A percentile compares a stretch with the other conserved stretches of the same genome.
Evolutionary conservation across 2,113 vertebrate genomes (phyloP).

Genomic region (Thomomys bottae): DNA sequence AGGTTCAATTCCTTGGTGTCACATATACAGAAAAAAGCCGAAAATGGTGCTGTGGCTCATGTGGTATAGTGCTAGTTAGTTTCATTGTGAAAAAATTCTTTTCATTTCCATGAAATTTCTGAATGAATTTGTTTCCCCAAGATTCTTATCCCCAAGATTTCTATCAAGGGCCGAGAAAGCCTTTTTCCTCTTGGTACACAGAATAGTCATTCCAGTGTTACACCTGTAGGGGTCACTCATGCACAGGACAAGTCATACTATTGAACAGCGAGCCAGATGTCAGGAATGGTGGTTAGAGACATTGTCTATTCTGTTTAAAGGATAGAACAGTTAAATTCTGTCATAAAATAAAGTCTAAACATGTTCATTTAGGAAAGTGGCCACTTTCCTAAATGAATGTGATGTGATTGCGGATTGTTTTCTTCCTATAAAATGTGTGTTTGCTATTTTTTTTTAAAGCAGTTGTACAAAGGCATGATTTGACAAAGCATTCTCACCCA

Average conservation of each 20-base stretch:
- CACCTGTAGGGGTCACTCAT: conserved; percentile 77
- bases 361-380: too few relatives aligned
- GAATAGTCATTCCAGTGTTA: conserved; percentile 34
- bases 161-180: neutral
- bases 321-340: neutral
- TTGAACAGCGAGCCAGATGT: neutral
- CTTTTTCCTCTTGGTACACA: neutral
- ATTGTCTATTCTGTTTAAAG: neutral
- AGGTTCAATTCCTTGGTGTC: too few relatives aligned
- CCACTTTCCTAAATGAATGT: conserved; percentile 25
- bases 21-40: too few relatives aligned
- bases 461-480: too few relatives aligned
- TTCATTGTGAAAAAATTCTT: conserved; percentile 3
- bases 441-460: too few relatives aligned
- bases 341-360: neutral
- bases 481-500: too few relatives aligned
- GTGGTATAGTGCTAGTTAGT: too few relatives aligned
- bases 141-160: neutral
- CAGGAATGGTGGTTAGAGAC: neutral
- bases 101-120: conserved; percentile 16
- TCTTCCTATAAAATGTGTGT: too few relatives aligned
- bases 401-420: neutral
- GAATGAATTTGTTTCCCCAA: neutral
- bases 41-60: too few relatives aligned
- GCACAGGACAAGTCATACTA: conserved; percentile 47